Base-by-base conservation (phyloP, 1,140 invertebrate species). In the Leucophenga varia region DNA sequence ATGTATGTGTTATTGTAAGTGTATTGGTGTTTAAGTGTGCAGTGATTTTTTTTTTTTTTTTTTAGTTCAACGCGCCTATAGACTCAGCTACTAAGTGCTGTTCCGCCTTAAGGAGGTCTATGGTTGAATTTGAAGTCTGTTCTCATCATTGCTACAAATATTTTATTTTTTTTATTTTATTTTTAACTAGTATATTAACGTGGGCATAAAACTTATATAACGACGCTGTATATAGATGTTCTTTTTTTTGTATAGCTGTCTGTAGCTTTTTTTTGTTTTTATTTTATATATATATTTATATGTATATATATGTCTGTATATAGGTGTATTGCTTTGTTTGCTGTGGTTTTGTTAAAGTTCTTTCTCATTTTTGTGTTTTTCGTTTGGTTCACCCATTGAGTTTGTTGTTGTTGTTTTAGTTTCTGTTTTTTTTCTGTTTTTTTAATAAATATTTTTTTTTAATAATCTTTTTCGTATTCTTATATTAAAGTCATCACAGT, bases 401-500 rank as follows among this genome's bases (percentile, higher is more conserved):
- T n/a, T 50, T 46, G 49, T 17, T 9, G 13, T 50, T 57, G 50
- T 59, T 49, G 42, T 59, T 61, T 63, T 58, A 57, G 52, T 61
- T 68, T 61, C 57, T 68, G 52, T 37, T 59, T 55, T 59, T 18
- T 53, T 52, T 51, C 39, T 52, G 40, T 41, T 47, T 51, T 61
- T 35, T 44, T 30, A 19, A 39, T 47, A 44, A 42, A 44, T 40
- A 22, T 61, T 49, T 58, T 60, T 46, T 49, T 52, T 50, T 40
- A 52, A 49, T n/a, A 48, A 17, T 69, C 54, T 54, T 52, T 65
- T 68, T 65, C 64, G 54, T 57, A 59, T 74, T 71, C 70, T 74
- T 74, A 74, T 73, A 74, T 71, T 73, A 74, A 72, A 74, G 71
- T 74, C 70, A 74, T 74, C 71, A 74, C 71, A 74, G 71, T 74